Evolutionary conservation across 2,113 vertebrate species (phyloP).

Genomic region (Pheucticus melanocephalus): DNA sequence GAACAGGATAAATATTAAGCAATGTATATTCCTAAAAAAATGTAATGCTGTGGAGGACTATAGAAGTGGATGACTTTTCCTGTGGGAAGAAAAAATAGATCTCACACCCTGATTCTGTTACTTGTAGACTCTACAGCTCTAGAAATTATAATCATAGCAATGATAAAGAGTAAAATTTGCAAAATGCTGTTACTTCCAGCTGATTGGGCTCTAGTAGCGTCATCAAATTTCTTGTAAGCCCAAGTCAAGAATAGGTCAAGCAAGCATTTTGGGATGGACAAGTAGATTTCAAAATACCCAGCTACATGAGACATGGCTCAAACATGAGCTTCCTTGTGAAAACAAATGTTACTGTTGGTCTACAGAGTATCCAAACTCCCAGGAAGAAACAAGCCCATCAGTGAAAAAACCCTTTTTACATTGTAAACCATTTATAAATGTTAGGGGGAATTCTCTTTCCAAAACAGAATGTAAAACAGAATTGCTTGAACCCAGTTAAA

Average conservation of each 20-base stretch:
- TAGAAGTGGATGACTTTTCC: neutral
- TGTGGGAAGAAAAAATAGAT: neutral
- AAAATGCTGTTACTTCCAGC: neutral
- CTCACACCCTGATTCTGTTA: neutral
- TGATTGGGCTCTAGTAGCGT: neutral
- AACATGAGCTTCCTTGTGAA: neutral
- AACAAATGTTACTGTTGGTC: neutral
- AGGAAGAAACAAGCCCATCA: neutral
- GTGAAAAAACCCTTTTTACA: neutral
- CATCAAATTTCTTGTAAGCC: constrained; percentile 19
- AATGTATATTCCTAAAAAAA: neutral
- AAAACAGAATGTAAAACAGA: neutral
- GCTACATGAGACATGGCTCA: neutral
- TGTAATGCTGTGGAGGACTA: neutral
- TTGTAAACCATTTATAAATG: neutral
- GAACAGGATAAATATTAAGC: neutral
- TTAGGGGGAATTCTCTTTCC: neutral
- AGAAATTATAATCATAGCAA: neutral
- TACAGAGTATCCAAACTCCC: neutral
- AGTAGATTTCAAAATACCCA: neutral
- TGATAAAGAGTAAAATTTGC: neutral
- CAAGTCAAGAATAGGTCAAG: constrained; percentile 25
- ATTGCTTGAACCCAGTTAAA: neutral
- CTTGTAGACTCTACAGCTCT: neutral
- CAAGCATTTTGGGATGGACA: constrained; percentile 11